Conservation (phyloP, 2,888 invertebrate species). For the Xestobium rufovillosum region DNA sequence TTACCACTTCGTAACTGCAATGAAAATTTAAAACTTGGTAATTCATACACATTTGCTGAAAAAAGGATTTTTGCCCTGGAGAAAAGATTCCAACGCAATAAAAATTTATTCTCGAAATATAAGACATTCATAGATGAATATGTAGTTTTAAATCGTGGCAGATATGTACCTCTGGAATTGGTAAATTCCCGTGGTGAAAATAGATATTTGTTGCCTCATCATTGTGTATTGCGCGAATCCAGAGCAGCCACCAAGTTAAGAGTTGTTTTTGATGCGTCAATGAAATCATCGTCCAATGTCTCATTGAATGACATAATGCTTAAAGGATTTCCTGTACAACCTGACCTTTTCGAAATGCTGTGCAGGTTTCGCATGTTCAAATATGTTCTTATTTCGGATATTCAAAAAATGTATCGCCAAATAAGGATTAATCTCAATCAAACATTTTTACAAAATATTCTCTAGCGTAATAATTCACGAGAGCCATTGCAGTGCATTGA, state of each 20-base stretch:
- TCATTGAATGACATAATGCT: conserved; percentile 6
- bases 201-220: not conserved
- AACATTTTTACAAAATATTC: conserved; percentile 1
- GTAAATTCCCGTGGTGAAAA: not conserved
- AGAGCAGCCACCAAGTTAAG: conserved; percentile 1
- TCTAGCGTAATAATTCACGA: conserved; percentile 2
- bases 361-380: conserved; percentile 2
- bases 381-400: conserved; percentile 3
- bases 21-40: not conserved
- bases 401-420: conserved; percentile 5
- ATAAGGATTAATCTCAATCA: conserved; percentile 1
- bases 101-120: not conserved
- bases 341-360: conserved; percentile 5
- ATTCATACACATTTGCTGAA: not conserved
- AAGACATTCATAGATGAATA: conserved; percentile 1
- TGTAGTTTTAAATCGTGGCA: not conserved
- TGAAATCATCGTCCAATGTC: conserved; percentile 3
- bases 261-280: conserved; percentile 1
- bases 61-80: conserved; percentile 4
- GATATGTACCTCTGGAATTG: not conserved
- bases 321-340: conserved; percentile 7
- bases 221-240: not conserved
- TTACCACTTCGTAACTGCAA: conserved; percentile 1
- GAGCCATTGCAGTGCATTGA: conserved; percentile 2
- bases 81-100: not conserved